Evolutionary conservation across 2,113 vertebrate species (phyloP), one percentile per base, ranked within the genome.

Genomic region (Pithys albifrons): DNA sequence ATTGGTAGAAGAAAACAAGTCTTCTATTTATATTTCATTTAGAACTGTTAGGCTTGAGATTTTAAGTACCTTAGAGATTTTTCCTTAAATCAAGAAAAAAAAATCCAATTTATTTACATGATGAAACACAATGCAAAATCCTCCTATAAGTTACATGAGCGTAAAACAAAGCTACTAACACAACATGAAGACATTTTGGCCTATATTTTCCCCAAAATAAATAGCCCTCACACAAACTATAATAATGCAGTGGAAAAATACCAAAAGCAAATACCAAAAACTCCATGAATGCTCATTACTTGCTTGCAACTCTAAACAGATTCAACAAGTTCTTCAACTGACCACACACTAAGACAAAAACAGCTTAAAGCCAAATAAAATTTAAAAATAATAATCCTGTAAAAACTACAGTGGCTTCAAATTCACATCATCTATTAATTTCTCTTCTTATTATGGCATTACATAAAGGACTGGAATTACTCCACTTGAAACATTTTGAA

Each of bases 281-380:
- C 33, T 15, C 22, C 64, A 58, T 8, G 29, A 77, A 95, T 80
- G 24, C 7, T 66, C 67, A 69, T 57, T 80, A 54, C 12, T 28
- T 37, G 48, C 45, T 77, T 72, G 25, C 48, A 86, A 62, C 31
- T 82, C 43, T n/a, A 49, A 88, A 80, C 14, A 79, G 46, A 92
- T 76, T 91, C 67, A 93, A 93, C 67, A 88, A 51, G 79, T 83
- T 76, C 59, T 76, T 73, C n/a, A 57, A 51, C 54, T 73, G 88
- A 54, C 35, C 66, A 59, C 18, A 13, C 13, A 69, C 19, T 8
- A 70, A 33, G 24, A 77, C n/a, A 14, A 37, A 92, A 95, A 95
- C 20, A 70, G 35, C 67, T 83, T 62, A 83, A 84, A 92, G 85
- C n/a, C 39, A 93, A 89, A 85, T 20, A 51, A 41, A 14, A 19